A percentile compares a stretch with the other conserved stretches of the same genome.
Evolutionary conservation across 2,888 invertebrate genomes (phyloP).

Genomic region (Caradrina clavipalpis): DNA sequence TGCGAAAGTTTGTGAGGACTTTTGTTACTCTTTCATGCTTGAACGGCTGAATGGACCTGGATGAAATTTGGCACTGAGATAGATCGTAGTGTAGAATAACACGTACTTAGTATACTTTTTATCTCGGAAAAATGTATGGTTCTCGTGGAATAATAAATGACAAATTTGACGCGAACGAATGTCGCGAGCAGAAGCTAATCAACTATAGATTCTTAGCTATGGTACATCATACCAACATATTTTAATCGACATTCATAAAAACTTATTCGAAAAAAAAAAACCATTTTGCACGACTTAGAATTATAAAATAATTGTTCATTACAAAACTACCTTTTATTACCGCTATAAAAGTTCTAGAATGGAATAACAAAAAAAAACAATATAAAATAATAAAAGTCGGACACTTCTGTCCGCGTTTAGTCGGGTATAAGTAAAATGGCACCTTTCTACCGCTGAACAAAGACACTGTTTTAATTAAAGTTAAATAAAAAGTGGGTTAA

Average conservation of each 20-base stretch:
- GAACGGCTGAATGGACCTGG: too few species aligned
- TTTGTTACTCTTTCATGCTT: too few species aligned
- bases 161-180: too few species aligned
- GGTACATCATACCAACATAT: too few species aligned
- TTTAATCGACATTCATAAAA: neutral
- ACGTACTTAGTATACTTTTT: too few species aligned
- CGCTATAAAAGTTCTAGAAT: neutral
- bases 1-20: too few species aligned
- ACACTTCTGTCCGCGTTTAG: slow-evolving; percentile 37
- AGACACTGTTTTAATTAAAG: slow-evolving; percentile 75
- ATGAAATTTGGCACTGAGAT: too few species aligned
- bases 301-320: neutral
- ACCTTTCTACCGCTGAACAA: slow-evolving; percentile 69
- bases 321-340: slow-evolving; percentile 4
- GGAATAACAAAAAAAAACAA: neutral
- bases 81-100: too few species aligned
- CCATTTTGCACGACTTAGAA: neutral
- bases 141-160: too few species aligned
- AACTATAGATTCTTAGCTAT: too few species aligned
- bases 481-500: slow-evolving; percentile 68
- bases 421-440: slow-evolving; percentile 41
- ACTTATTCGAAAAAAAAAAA: neutral
- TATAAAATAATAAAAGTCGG: slow-evolving; percentile 24
- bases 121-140: too few species aligned
- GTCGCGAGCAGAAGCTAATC: too few species aligned